Conservation (phyloP, 2,113 vertebrate genomes). For the Limnothrissa miodon region DNA sequence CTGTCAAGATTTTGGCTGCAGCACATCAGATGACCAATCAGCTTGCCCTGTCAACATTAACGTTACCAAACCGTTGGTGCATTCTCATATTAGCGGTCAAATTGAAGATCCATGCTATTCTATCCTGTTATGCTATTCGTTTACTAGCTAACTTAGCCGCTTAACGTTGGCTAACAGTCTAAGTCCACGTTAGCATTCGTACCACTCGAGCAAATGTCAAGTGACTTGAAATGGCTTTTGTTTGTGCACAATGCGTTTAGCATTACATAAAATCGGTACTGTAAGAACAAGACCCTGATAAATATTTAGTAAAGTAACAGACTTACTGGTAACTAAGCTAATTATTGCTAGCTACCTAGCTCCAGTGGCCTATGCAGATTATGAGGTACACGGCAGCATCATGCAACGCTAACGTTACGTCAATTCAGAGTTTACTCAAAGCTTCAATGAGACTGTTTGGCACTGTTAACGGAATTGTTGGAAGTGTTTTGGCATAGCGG, state of each 20-base stretch:
- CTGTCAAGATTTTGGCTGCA: background rate
- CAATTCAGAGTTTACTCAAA: background rate
- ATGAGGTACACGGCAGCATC: background rate
- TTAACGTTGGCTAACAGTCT: background rate
- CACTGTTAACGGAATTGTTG: background rate
- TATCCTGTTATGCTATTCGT: background rate
- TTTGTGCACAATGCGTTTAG: background rate
- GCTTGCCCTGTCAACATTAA: background rate
- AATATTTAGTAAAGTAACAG: background rate
- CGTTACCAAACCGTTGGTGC: conserved; percentile 2
- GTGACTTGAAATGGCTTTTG: background rate
- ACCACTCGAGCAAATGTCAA: background rate
- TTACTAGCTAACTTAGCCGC: background rate
- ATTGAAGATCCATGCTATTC: background rate
- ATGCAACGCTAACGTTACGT: background rate
- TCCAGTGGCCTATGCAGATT: background rate
- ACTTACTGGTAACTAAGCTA: background rate
- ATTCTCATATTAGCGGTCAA: conserved; percentile 16
- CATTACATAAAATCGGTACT: background rate
- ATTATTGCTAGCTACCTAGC: background rate
- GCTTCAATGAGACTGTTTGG: background rate
- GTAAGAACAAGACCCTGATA: background rate
- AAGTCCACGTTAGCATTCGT: background rate
- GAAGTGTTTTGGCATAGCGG: background rate
- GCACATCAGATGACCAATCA: background rate